phyloP scores from a whole-genome alignment of 2,113 vertebrate genomes.

The Chaetodon auriga region DNA sequence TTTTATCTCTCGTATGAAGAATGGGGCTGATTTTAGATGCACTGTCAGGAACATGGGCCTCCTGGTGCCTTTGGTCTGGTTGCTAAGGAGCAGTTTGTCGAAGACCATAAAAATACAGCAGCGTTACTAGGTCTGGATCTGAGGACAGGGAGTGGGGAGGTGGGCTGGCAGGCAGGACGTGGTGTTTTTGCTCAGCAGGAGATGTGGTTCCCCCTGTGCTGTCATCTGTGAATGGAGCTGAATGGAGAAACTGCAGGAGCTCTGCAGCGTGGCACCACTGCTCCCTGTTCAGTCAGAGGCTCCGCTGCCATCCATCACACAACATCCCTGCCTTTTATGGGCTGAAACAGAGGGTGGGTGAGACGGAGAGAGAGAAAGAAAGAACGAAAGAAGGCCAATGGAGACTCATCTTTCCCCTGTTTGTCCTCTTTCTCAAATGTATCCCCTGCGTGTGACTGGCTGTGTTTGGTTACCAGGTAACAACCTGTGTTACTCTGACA shows the following conservation, averaged over 20 bases:
- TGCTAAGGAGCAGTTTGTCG: conserved; percentile 68
- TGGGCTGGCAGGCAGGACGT: conserved; percentile 50
- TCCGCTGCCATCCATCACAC: conserved; percentile 66
- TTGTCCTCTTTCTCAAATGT: conserved; percentile 20
- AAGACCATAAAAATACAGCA: conserved; percentile 57
- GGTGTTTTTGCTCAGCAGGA: conserved; percentile 48
- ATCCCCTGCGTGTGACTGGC: neutral
- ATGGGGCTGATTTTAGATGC: conserved; percentile 31
- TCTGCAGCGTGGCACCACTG: conserved; percentile 48
- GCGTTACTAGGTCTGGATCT: conserved; percentile 53
- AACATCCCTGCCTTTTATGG: conserved; percentile 74
- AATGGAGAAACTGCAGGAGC: conserved; percentile 71
- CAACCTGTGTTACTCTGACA: conserved; percentile 25
- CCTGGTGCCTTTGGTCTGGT: conserved; percentile 54
- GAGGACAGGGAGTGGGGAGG: conserved; percentile 20
- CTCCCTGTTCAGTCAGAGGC: conserved; percentile 42
- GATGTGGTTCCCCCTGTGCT: conserved; percentile 54
- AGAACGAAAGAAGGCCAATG: conserved; percentile 5
- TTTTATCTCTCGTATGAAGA: conserved; percentile 39
- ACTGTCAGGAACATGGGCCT: conserved; percentile 25
- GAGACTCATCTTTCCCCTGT: conserved; percentile 3
- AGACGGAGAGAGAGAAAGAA: conserved; percentile 25
- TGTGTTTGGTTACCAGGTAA: conserved; percentile 70
- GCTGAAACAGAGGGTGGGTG: conserved; percentile 33
- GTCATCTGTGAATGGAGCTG: conserved; percentile 65